These are phyloP conservation scores for Phycodurus eques DNA, from an alignment of 2,113 vertebrate genomes.

Conservation along the genomic window DNA sequence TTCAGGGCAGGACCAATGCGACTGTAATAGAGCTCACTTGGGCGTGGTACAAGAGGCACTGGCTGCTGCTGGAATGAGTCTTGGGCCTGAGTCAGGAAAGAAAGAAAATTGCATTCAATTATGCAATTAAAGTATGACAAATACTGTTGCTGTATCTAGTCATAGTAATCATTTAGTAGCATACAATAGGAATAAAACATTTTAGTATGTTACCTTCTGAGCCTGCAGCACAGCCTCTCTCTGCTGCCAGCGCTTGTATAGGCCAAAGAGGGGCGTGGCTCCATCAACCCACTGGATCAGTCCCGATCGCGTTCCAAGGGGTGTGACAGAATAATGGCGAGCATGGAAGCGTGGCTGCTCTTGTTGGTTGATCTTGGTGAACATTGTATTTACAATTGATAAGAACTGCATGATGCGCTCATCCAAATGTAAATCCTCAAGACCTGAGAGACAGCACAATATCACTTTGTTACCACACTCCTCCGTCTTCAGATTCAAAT, in stretches of 20 bases:
- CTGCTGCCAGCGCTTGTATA: constrained; percentile 98
- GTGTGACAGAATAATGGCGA: constrained; percentile 95
- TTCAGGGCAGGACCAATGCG: constrained; percentile 94
- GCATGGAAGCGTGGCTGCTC: constrained; percentile 92
- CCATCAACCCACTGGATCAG: constrained; percentile 99
- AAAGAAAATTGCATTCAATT: neutral
- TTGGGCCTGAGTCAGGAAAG: constrained; percentile 72
- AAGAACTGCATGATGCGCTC: constrained; percentile 99
- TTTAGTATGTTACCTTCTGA: constrained; percentile 81
- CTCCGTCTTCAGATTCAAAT: too few relatives aligned
- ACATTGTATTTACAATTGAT: constrained; percentile 99
- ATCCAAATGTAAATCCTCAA: constrained; percentile 95
- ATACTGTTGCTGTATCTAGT: neutral
- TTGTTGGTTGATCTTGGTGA: constrained; percentile 95
- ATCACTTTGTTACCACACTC: neutral
- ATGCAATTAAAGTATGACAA: neutral
- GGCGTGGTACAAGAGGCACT: constrained; percentile 89
- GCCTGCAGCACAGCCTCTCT: constrained; percentile 88
- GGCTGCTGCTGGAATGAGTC: constrained; percentile 92
- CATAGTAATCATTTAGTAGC: neutral
- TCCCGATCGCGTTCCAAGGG: constrained; percentile 91
- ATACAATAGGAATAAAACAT: neutral
- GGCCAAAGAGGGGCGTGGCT: constrained; percentile 93
- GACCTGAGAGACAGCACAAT: constrained; percentile 67
- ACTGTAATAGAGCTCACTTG: constrained; percentile 98